A percentile compares a stretch with the other conserved stretches of the same genome.
Evolutionary conservation across 2,888 invertebrate genomes (phyloP).

Genomic region (Nephrotoma guestfalica): DNA sequence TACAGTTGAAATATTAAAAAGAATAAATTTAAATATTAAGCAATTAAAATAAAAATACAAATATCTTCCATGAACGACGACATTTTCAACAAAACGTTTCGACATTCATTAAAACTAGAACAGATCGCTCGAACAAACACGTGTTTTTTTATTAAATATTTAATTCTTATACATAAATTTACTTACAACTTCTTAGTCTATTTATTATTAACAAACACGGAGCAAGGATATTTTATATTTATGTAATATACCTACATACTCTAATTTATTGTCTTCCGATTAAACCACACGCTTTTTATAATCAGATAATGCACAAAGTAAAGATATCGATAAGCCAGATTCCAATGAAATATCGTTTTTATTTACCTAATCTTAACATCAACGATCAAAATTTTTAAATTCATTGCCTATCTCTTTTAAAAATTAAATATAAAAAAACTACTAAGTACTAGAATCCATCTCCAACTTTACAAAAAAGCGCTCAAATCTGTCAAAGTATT

Average conservation of each 20-base stretch:
- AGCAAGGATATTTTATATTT: not conserved
- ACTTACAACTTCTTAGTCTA: not conserved
- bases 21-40: not conserved
- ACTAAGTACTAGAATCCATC: not conserved
- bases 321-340: not conserved
- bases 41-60: not conserved
- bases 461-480: not conserved
- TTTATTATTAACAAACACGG: not conserved
- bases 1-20: not conserved
- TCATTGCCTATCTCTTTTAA: too few species aligned
- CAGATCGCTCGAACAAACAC: not conserved
- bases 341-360: not conserved
- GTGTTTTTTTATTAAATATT: not conserved
- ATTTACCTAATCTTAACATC: not conserved
- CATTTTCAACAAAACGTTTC: not conserved
- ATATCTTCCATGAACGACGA: not conserved
- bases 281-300: not conserved
- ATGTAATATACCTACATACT: not conserved
- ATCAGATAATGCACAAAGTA: not conserved
- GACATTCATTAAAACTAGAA: not conserved
- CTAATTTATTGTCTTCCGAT: not conserved
- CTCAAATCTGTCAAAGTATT: not conserved
- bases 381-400: not conserved
- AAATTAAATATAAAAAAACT: not conserved
- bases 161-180: not conserved